These are phyloP conservation scores for Chironomus striatipennis DNA, from an alignment of 1,140 invertebrate genomes.

Conservation along the genomic window DNA sequence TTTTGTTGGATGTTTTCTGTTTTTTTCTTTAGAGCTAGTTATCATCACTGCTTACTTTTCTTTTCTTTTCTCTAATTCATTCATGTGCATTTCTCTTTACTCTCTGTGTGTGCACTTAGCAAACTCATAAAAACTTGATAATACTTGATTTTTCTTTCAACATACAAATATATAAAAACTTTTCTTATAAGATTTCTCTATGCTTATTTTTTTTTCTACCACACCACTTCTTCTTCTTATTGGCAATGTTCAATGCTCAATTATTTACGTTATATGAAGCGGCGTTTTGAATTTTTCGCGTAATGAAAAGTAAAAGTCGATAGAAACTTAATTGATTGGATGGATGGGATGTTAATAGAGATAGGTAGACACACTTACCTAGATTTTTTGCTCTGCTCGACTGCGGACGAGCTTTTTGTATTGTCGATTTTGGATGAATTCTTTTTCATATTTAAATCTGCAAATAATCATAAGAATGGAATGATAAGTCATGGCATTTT, in stretches of 20 bases:
- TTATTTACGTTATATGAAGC: not conserved
- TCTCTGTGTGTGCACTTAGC: too few relatives aligned
- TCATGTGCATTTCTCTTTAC: too few relatives aligned
- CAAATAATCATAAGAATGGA: not conserved
- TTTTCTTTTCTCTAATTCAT: too few relatives aligned
- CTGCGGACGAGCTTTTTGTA: constrained; percentile 4
- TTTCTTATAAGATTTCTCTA: constrained; percentile 19
- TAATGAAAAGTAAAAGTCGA: constrained; percentile 9
- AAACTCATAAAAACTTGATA: too few relatives aligned
- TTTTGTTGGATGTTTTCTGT: too few relatives aligned
- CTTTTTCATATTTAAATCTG: not conserved
- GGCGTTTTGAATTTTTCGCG: not conserved
- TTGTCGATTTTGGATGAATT: constrained; percentile 21
- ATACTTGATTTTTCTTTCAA: too few relatives aligned
- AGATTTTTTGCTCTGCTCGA: constrained; percentile 1
- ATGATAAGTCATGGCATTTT: not conserved
- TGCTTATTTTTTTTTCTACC: not conserved
- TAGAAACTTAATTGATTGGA: constrained; percentile 18
- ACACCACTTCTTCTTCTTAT: not conserved
- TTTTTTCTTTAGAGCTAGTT: too few relatives aligned
- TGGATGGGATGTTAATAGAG: not conserved
- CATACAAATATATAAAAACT: not conserved
- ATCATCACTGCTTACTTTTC: too few relatives aligned
- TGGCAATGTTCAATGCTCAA: not conserved
- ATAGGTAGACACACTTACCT: constrained; percentile 19